These are phyloP conservation scores for Hippasteria phrygiana DNA, from an alignment of 53 echinoderm and acorn worm species.

Conservation along the genomic window DNA sequence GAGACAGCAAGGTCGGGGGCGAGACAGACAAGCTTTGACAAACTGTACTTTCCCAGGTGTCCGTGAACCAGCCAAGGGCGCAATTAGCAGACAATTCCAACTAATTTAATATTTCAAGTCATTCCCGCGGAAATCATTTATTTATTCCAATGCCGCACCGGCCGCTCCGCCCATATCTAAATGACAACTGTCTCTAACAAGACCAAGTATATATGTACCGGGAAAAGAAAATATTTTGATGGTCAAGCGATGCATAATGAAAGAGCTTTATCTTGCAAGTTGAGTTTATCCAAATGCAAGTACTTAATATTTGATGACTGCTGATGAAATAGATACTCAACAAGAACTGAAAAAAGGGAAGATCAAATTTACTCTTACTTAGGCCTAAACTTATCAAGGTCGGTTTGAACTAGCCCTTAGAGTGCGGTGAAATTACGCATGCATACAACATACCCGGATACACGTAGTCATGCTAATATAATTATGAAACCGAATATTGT, in stretches of 20 bases:
- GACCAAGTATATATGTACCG: background rate
- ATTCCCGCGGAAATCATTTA: slow-evolving; percentile 6
- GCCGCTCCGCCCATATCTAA: background rate
- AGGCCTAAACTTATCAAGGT: too few species aligned
- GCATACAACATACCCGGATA: too few species aligned
- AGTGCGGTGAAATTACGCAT: too few species aligned
- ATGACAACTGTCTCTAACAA: background rate
- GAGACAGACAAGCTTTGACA: background rate
- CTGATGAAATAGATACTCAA: background rate
- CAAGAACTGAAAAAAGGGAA: background rate
- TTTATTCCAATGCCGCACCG: background rate
- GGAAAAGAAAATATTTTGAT: background rate
- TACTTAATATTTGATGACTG: background rate
- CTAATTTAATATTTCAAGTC: slow-evolving; percentile 18
- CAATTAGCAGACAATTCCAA: slow-evolving; percentile 28
- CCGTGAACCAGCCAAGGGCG: background rate
- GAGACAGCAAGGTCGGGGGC: background rate
- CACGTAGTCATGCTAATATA: too few species aligned
- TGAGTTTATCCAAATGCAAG: background rate
- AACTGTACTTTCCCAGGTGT: slow-evolving; percentile 12
- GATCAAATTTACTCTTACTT: too few species aligned
- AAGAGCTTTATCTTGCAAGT: background rate
- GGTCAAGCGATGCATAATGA: background rate
- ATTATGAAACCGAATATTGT: background rate
- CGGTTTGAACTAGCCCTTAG: too few species aligned